These are phyloP conservation scores for Lasioglossum leucozonium DNA, from an alignment of 2,888 invertebrate genomes.

Conservation along the genomic window DNA sequence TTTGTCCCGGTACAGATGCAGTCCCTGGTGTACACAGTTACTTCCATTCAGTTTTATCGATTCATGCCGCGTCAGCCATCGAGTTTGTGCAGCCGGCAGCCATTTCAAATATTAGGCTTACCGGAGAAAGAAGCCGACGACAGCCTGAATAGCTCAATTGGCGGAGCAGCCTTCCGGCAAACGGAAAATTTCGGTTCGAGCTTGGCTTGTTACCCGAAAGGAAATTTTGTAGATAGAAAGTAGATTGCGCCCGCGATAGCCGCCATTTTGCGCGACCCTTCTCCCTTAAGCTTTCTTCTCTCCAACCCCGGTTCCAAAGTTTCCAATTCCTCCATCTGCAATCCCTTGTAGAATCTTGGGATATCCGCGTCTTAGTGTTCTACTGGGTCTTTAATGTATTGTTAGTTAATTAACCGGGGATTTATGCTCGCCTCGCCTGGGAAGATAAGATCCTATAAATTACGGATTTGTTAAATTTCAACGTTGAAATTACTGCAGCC, in stretches of 20 bases:
- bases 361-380: not conserved
- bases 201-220: constrained; percentile 7
- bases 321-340: not conserved
- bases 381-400: not conserved
- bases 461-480: not conserved
- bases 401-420: not conserved
- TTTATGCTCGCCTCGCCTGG: not conserved
- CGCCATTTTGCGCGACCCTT: not conserved
- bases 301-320: not conserved
- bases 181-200: constrained; percentile 12
- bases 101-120: constrained; percentile 41
- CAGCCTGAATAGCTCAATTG: constrained; percentile 25
- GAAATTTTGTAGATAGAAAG: constrained; percentile 13
- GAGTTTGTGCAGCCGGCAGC: constrained; percentile 25
- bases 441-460: not conserved
- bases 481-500: not conserved
- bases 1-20: constrained; percentile 1
- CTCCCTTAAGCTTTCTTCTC: not conserved
- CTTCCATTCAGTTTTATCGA: constrained; percentile 38
- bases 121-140: not conserved
- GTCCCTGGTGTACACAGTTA: not conserved
- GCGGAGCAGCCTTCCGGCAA: constrained; percentile 12
- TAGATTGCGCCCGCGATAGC: not conserved
- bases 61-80: constrained; percentile 20
- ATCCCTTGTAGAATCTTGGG: not conserved